Percentiles rank a stretch among this genome's conserved stretches.
Evolutionary conservation across 2,888 invertebrate species (phyloP).

Genomic region (Kryphioiulus occultus): DNA sequence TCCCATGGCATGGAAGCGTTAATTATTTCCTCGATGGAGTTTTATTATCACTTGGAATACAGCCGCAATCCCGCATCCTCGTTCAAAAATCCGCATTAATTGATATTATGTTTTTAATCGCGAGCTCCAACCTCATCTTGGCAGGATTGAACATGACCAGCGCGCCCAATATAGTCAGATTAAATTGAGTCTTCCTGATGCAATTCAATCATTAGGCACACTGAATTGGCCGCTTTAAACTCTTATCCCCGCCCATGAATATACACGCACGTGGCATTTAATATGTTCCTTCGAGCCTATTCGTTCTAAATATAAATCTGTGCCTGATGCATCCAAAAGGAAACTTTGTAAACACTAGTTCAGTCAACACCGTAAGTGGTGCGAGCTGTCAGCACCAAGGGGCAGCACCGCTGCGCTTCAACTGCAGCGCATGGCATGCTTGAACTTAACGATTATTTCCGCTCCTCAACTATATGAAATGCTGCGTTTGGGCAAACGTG

Average conservation of each 20-base stretch:
- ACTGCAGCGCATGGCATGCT: background rate
- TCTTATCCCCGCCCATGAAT: background rate
- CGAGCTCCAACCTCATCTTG: background rate
- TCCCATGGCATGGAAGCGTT: background rate
- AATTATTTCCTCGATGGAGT: background rate
- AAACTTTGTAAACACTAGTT: background rate
- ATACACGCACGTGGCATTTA: background rate
- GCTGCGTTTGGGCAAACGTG: background rate
- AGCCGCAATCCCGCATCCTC: background rate
- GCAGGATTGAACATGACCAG: background rate
- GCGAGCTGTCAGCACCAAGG: background rate
- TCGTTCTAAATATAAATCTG: background rate
- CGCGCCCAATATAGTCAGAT: background rate
- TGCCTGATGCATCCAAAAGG: background rate
- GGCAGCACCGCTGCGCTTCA: background rate
- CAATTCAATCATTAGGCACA: background rate
- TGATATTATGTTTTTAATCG: background rate
- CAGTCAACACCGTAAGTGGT: background rate
- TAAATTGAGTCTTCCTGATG: background rate
- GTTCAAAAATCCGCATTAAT: slow-evolving; percentile 4
- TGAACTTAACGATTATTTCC: background rate
- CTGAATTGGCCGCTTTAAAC: background rate
- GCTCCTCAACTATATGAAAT: background rate
- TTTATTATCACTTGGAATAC: background rate
- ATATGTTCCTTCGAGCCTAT: background rate